Evolutionary conservation across 2,888 invertebrate species (phyloP), one percentile per base, ranked within the genome.

Genomic region (Cerceris rybyensis): DNA sequence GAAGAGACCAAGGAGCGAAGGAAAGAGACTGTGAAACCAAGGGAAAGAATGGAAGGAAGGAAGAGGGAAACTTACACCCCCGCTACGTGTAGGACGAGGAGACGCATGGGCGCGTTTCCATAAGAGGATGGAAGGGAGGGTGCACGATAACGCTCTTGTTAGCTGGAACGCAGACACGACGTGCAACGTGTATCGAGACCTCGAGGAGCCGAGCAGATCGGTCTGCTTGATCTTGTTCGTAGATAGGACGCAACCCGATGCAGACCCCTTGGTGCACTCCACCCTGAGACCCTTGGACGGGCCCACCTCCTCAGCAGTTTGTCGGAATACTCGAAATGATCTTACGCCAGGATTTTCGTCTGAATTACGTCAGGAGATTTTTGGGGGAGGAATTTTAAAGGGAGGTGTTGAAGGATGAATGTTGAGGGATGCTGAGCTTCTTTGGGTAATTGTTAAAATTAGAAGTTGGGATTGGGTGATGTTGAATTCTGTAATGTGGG

Each of bases 141-240:
- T 82, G 83, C 77, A 81, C 86, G 88, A 88, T 88, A 88, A 88
- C 85, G 85, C 82, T 86, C 82, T 86, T 88, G 86, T 86, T 87
- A 81, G 83, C 71, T 77, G 80, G 80, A 75, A 80, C 81, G 80
- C 82, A 81, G 82, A 86, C 84, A 82, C 83, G 84, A 84, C 79
- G 81, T 42, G 78, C 75, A 55, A 66, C 64, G 58, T 84, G 77
- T 85, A 82, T 80, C 83, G 71, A 57, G 65, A 68, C 28, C 57
- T 72, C 73, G 75, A 83, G 74, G 60, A 67, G 70, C 77, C 66
- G 61, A 68, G 67, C 70, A 78, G 81, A 84, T 85, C 85, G 80
- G 70, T 75, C 78, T 65, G 72, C 75, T 75, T 80, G 86, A 86
- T 86, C 83, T 86, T 82, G 78, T 76, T 75, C 58, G 60, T 68